These are phyloP conservation scores for Oryctolagus cuniculus DNA, from an alignment of 2,113 vertebrate genomes.

Conservation along the genomic window DNA sequence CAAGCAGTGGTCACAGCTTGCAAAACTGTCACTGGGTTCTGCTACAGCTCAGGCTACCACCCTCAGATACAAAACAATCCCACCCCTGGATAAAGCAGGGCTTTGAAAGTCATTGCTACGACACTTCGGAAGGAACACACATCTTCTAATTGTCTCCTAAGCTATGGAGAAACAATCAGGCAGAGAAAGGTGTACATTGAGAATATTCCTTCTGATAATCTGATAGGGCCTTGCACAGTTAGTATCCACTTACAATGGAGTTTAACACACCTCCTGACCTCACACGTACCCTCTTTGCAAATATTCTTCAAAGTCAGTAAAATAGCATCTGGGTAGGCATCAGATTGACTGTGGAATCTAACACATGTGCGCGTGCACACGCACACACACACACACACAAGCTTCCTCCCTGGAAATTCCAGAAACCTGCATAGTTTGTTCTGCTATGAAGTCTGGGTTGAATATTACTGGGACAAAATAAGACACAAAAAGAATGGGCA, in stretches of 20 bases:
- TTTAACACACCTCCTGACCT: background rate
- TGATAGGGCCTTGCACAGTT: background rate
- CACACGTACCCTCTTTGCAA: background rate
- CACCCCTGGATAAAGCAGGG: background rate
- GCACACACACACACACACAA: background rate
- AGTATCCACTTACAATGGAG: background rate
- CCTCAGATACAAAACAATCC: background rate
- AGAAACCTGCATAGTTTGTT: slow-evolving; percentile 22
- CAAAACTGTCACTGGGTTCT: background rate
- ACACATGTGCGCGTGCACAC: background rate
- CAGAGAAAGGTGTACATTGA: background rate
- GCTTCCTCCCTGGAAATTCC: background rate
- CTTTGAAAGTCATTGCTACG: background rate
- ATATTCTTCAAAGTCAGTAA: slow-evolving; percentile 42
- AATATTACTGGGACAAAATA: slow-evolving; percentile 41
- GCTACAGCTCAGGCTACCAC: background rate
- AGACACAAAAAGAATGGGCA: slow-evolving; percentile 47
- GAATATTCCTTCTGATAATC: background rate
- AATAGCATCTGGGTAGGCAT: background rate
- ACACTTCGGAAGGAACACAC: background rate
- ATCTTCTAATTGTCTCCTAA: background rate
- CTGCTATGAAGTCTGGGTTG: slow-evolving; percentile 20
- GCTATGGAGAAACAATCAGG: background rate
- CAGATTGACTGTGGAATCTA: background rate
- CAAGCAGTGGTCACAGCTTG: background rate